These are phyloP conservation scores for Planococcus citri DNA, from an alignment of 1,140 invertebrate genomes.

Conservation along the genomic window DNA sequence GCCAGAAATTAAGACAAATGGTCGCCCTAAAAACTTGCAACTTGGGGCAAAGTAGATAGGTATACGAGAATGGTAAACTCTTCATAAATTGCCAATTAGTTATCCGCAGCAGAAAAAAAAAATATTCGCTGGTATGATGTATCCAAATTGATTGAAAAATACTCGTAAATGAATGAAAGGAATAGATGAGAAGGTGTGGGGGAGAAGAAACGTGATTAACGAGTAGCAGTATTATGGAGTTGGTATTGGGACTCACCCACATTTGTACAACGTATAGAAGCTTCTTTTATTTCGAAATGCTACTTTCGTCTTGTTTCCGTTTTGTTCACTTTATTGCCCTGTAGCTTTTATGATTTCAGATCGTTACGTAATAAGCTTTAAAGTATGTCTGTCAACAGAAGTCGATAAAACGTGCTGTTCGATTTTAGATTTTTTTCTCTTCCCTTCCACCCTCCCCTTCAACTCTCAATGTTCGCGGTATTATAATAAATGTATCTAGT, in stretches of 20 bases:
- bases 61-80: neutral
- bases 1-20: neutral
- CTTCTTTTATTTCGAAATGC: neutral
- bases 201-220: no score
- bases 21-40: neutral
- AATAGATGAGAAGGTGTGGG: no score
- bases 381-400: neutral
- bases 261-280: no score
- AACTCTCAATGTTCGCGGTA: no score
- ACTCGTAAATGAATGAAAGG: no score
- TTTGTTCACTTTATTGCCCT: neutral
- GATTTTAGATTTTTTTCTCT: neutral
- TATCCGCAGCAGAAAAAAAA: neutral
- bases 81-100: neutral
- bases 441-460: no score
- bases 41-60: neutral
- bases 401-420: neutral
- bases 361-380: neutral
- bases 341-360: neutral
- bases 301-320: neutral
- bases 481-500: no score
- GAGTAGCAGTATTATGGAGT: no score
- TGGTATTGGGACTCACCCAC: no score
- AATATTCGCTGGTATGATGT: neutral
- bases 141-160: neutral